These are phyloP conservation scores for Liodrosophila aerea DNA, from an alignment of 2,888 invertebrate genomes.

Conservation along the genomic window DNA sequence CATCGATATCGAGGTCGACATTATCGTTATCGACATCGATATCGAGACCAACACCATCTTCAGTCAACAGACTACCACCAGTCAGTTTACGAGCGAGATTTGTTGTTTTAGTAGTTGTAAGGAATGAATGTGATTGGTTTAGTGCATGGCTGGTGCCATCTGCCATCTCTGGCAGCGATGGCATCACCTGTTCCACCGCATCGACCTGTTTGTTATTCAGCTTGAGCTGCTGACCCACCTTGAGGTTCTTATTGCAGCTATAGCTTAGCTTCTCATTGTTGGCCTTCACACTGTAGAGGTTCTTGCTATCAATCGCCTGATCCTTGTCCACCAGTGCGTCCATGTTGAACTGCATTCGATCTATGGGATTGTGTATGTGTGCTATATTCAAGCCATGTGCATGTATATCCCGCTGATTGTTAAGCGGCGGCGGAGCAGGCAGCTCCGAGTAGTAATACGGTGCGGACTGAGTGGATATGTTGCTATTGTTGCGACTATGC, in stretches of 20 bases:
- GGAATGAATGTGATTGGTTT: slow-evolving; percentile 64
- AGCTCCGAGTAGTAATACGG: slow-evolving; percentile 93
- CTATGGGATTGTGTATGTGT: slow-evolving; percentile 84
- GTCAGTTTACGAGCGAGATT: slow-evolving; percentile 66
- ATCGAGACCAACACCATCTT: slow-evolving; percentile 32
- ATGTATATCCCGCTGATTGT: slow-evolving; percentile 88
- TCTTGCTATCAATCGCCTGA: slow-evolving; percentile 81
- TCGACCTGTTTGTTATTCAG: slow-evolving; percentile 44
- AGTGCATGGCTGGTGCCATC: slow-evolving; percentile 35
- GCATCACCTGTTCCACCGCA: slow-evolving; percentile 28
- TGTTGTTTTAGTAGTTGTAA: slow-evolving; percentile 72
- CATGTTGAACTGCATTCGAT: slow-evolving; percentile 81
- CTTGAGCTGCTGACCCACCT: slow-evolving; percentile 61
- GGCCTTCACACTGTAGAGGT: slow-evolving; percentile 80
- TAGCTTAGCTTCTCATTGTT: slow-evolving; percentile 80
- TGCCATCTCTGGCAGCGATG: slow-evolving; percentile 38
- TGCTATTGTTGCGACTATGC: slow-evolving; percentile 86
- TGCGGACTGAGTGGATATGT: slow-evolving; percentile 86
- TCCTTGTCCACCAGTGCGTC: slow-evolving; percentile 88
- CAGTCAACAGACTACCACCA: slow-evolving; percentile 62
- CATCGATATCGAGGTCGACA: slow-evolving; percentile 23
- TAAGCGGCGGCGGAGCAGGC: slow-evolving; percentile 84
- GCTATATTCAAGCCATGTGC: slow-evolving; percentile 77
- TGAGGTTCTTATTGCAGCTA: slow-evolving; percentile 73
- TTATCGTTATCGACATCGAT: slow-evolving; percentile 26